These are phyloP conservation scores for Drosophila paranaensis DNA, from an alignment of 2,888 invertebrate genomes.

Conservation along the genomic window DNA sequence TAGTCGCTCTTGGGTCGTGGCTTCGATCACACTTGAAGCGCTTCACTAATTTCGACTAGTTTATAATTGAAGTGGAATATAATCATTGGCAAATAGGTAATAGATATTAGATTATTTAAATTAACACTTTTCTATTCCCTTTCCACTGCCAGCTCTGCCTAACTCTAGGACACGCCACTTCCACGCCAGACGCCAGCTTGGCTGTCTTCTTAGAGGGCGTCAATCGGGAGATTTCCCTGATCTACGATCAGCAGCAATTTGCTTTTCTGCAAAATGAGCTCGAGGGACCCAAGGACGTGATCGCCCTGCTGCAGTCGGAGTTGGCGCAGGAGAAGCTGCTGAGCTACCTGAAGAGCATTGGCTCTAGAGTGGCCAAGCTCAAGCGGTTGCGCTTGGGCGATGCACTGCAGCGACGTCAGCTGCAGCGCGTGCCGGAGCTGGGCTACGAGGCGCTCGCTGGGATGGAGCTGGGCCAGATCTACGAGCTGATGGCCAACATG, in stretches of 20 bases:
- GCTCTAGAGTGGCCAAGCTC: constrained; percentile 63
- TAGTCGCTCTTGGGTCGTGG: too few relatives aligned
- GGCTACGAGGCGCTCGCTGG: constrained; percentile 90
- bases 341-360: constrained; percentile 62
- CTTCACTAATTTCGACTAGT: too few relatives aligned
- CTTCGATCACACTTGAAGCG: too few relatives aligned
- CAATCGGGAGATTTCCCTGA: constrained; percentile 68
- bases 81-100: too few relatives aligned
- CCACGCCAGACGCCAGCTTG: constrained; percentile 40
- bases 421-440: constrained; percentile 89
- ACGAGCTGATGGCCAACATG: constrained; percentile 89
- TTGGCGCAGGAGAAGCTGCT: constrained; percentile 68
- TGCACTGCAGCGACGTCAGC: constrained; percentile 88
- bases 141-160: constrained; percentile 21
- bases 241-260: constrained; percentile 77
- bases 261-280: constrained; percentile 77
- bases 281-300: constrained; percentile 63
- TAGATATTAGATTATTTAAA: too few relatives aligned
- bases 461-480: constrained; percentile 87
- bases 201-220: constrained; percentile 66
- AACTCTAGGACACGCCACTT: constrained; percentile 6
- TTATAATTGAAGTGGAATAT: too few relatives aligned
- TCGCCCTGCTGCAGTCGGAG: constrained; percentile 69
- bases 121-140: background rate
- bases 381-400: constrained; percentile 86